Percentiles rank a stretch among this genome's conserved stretches.
Evolutionary conservation across 1,140 invertebrate species (phyloP).

Genomic region (Papilio xuthus): DNA sequence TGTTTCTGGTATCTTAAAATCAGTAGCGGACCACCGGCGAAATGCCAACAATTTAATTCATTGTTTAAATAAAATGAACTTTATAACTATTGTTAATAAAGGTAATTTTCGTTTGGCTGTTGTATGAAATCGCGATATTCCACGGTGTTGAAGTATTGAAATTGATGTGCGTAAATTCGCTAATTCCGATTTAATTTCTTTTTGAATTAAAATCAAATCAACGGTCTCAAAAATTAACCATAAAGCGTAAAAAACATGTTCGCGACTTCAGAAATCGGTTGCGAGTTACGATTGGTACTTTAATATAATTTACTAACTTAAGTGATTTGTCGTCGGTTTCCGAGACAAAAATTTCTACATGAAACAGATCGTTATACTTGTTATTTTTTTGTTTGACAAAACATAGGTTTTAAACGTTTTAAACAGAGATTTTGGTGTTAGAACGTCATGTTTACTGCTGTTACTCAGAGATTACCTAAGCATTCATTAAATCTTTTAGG

Average conservation of each 20-base stretch:
- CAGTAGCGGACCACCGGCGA: constrained; percentile 15
- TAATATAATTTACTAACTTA: no score
- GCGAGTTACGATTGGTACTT: no score
- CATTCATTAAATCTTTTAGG: no score
- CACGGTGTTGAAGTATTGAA: constrained; percentile 29
- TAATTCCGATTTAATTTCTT: constrained; percentile 17
- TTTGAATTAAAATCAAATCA: constrained; percentile 33
- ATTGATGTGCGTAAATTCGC: constrained; percentile 32
- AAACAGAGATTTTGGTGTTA: no score
- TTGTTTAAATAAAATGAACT: background rate
- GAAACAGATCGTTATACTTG: no score
- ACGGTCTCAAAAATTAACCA: background rate
- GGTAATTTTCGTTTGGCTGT: background rate
- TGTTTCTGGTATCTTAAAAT: background rate
- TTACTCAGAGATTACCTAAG: no score
- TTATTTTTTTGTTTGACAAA: no score
- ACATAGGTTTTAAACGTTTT: no score
- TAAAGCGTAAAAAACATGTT: constrained; percentile 7
- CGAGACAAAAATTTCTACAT: no score
- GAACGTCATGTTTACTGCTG: no score
- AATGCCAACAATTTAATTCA: constrained; percentile 4
- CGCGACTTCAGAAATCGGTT: background rate
- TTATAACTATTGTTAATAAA: background rate
- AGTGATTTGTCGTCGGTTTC: no score
- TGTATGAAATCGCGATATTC: background rate